phyloP scores from a whole-genome alignment of 2,797 vertebrate species.

The Coccyzus lansbergi region DNA sequence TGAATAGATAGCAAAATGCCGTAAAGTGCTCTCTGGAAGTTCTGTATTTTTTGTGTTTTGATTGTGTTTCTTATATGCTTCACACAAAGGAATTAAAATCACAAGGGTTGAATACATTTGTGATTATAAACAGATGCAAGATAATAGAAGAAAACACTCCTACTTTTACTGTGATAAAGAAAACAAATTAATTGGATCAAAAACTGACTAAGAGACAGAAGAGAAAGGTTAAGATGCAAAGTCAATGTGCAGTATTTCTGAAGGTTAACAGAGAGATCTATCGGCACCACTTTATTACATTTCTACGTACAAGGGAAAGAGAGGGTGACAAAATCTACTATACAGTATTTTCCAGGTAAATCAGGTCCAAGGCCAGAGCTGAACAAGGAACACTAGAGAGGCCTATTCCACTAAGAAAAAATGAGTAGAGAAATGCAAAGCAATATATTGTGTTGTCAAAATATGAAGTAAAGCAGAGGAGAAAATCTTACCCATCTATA shows the following conservation, averaged over 20 bases:
- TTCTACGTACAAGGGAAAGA: not conserved
- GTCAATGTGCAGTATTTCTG: not conserved
- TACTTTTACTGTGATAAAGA: not conserved
- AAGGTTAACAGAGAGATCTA: not conserved
- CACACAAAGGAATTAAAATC: constrained; percentile 19
- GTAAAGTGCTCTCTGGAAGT: not conserved
- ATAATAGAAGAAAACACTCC: not conserved
- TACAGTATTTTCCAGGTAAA: not conserved
- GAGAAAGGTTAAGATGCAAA: not conserved
- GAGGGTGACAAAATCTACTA: not conserved
- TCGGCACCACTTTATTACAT: not conserved
- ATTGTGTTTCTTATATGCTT: not conserved
- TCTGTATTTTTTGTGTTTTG: not conserved
- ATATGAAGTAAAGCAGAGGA: not conserved
- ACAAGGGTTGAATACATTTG: not conserved
- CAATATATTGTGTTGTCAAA: not conserved
- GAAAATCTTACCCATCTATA: not conserved
- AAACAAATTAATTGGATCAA: not conserved
- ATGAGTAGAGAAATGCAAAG: not conserved
- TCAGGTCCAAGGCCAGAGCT: not conserved
- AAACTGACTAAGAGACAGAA: not conserved
- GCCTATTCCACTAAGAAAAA: not conserved
- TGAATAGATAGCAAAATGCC: constrained; percentile 32
- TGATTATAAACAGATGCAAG: not conserved
- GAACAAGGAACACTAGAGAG: not conserved